Evolutionary conservation across 2,113 vertebrate genomes (phyloP).

Genomic region (Herpailurus yagouaroundi): DNA sequence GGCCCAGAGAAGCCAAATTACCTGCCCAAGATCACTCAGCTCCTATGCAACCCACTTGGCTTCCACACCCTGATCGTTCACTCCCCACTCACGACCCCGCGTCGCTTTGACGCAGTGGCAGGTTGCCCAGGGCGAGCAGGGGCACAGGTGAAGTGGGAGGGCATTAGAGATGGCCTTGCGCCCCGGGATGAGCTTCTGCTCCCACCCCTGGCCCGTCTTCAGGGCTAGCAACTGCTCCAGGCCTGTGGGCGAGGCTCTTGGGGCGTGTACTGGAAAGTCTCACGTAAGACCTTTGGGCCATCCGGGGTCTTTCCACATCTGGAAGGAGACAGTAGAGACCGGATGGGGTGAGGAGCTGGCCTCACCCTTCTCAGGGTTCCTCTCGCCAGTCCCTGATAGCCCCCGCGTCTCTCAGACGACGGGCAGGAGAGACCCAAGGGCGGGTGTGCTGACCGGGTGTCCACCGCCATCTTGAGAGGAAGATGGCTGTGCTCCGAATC

Average conservation of each 20-base stretch:
- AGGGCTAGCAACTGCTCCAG: not conserved
- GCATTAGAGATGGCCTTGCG: accelerated
- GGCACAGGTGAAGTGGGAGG: accelerated
- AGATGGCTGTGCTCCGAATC: accelerated
- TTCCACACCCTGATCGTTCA: not conserved
- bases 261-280: accelerated
- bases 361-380: accelerated
- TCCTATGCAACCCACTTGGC: accelerated
- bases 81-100: accelerated
- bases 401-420: not conserved
- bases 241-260: accelerated
- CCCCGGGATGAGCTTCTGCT: not conserved
- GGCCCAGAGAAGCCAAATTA: not conserved
- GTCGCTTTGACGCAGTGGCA: accelerated
- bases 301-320: not conserved
- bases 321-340: not conserved
- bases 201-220: not conserved
- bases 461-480: accelerated
- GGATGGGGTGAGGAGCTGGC: not conserved
- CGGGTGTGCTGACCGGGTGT: accelerated
- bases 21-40: not conserved
- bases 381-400: not conserved
- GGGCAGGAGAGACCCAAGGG: not conserved
- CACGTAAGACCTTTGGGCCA: not conserved
- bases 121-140: not conserved